Evolutionary conservation across 2,113 vertebrate species (phyloP).

Genomic region (Microtus richardsoni): DNA sequence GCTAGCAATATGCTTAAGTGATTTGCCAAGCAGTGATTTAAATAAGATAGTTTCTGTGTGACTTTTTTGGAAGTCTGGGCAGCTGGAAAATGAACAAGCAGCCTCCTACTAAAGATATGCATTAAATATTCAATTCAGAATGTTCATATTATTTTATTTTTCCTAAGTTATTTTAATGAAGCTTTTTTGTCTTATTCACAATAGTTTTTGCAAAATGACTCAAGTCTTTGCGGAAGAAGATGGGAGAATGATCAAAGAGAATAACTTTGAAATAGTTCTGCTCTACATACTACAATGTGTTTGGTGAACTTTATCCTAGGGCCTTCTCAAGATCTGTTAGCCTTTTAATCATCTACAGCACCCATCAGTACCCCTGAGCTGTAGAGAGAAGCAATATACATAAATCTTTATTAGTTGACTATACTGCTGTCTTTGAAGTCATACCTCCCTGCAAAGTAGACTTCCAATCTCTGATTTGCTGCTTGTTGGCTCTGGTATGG

Average conservation of each 20-base stretch:
- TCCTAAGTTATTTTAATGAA: conserved; percentile 39
- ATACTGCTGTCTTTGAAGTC: conserved; percentile 19
- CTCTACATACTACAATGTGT: background rate
- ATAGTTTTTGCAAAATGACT: conserved; percentile 1
- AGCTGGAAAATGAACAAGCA: no score
- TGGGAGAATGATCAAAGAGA: background rate
- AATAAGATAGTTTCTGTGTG: no score
- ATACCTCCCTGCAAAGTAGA: background rate
- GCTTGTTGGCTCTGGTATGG: background rate
- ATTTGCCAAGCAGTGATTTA: no score
- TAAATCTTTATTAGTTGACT: background rate
- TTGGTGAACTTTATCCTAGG: background rate
- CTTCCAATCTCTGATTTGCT: background rate
- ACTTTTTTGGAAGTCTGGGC: no score
- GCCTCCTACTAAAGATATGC: no score
- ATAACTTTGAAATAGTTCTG: conserved; percentile 31
- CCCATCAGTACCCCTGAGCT: background rate
- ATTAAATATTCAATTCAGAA: background rate
- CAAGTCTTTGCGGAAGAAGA: conserved; percentile 28
- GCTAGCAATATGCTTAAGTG: no score
- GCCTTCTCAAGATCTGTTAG: background rate
- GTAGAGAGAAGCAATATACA: background rate
- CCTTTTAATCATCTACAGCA: background rate
- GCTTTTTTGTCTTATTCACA: conserved; percentile 50
- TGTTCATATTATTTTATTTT: conserved; percentile 57